A percentile compares a stretch with the other conserved stretches of the same genome.
These are phyloP conservation scores for Tetheella fluctuosa DNA, from an alignment of 2,888 invertebrate genomes.

Conservation along the genomic window DNA sequence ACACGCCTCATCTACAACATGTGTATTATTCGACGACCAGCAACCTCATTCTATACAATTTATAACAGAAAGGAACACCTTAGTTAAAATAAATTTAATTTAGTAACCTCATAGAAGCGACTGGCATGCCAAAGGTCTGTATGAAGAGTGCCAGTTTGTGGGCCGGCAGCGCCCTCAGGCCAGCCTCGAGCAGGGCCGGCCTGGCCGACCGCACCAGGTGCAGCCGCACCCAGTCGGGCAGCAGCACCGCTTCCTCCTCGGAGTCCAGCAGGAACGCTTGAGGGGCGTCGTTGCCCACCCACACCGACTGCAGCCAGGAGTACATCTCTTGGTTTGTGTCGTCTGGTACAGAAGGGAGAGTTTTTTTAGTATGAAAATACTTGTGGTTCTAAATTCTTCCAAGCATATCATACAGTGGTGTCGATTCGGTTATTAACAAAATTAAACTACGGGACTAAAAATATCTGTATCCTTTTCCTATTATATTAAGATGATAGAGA, in stretches of 20 bases:
- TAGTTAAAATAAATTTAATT: no score
- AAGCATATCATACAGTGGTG: no score
- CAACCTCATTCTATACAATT: no score
- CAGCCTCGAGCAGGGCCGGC: constrained; percentile 92
- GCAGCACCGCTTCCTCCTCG: constrained; percentile 91
- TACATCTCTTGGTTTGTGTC: constrained; percentile 87
- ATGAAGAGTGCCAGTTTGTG: constrained; percentile 96
- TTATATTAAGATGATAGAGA: no score
- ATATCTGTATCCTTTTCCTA: no score
- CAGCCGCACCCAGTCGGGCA: constrained; percentile 97
- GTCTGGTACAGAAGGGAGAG: constrained; percentile 44
- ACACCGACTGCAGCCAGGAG: constrained; percentile 83
- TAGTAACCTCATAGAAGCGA: constrained; percentile 89
- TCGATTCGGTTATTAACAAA: no score
- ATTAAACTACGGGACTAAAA: no score
- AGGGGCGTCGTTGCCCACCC: constrained; percentile 92
- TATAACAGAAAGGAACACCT: no score
- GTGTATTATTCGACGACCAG: no score
- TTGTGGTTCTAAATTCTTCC: no score
- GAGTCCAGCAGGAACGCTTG: constrained; percentile 88
- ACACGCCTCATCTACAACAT: no score
- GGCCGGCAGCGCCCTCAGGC: constrained; percentile 93
- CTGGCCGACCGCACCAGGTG: constrained; percentile 95
- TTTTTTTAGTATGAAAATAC: no score
- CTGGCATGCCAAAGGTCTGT: constrained; percentile 98